Base-by-base conservation (phyloP, 2,113 vertebrate species). In the Microcebus griseorufus region DNA sequence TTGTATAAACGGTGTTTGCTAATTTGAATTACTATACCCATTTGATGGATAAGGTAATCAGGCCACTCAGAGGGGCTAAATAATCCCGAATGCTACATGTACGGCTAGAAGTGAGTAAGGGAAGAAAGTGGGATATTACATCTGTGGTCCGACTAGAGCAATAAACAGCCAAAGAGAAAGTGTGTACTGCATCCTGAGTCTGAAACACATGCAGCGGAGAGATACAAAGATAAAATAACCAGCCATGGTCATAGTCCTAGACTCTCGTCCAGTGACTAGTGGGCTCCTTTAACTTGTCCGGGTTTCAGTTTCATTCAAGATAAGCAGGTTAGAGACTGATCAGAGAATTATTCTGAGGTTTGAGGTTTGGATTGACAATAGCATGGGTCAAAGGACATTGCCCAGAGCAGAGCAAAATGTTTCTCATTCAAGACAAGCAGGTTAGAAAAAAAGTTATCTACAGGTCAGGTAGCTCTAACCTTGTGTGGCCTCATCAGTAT, bases 21-120 rank as follows among this genome's bases (percentile, higher is more conserved):
- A 32, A 37, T 20, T 81, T 90, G 48, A 85, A 92, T 81, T n/a
- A 37, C 32, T 88, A 48, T 16, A 58, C 20, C 23, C 51, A 84
- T 45, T 95, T 93, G 53, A 88, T 32, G 88, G 85, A 73, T 65
- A 88, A 93, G 58, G 17, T 62, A 48, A 75, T 65, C 39, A 65
- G 83, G 51, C 45, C 84, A 65, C 55, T 32, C 10, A 72, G 42
- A 84, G 9, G 18, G 9, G 2, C 32, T 62, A 73, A 67, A 1
- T 42, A 67, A 73, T 42, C 58, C 27, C 11, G 25, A 1, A 51
- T 11, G 29, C 9, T 51, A 14, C 11, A 60, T 7, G 51, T 27
- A 64, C 23, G 42, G 23, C 51, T 81, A 73, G 39, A 37, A 85
- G 34, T 37, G n/a, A 84, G n/a, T 60, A 39, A 37, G 17, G 29